phyloP scores from a whole-genome alignment of 2,113 vertebrate genomes.

The Carassius auratus region DNA sequence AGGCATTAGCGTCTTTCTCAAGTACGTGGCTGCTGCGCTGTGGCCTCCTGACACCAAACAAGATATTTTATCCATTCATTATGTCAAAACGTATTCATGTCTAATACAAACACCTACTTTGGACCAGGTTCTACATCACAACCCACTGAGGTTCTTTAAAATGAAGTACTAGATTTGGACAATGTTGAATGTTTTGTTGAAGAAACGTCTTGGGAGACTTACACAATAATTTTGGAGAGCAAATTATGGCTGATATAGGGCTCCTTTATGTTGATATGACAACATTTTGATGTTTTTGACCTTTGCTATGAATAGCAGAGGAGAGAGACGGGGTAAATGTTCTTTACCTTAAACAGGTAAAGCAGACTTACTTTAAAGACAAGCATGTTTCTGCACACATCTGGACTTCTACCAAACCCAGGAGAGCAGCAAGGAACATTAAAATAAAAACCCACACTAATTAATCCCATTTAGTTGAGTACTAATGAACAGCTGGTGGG shows the following conservation, averaged over 20 bases:
- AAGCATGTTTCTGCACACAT: slow-evolving; percentile 49
- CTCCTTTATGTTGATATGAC: background rate
- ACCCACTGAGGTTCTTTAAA: slow-evolving; percentile 4
- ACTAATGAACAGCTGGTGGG: slow-evolving; percentile 66
- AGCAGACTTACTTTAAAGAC: slow-evolving; percentile 55
- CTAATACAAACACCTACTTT: slow-evolving; percentile 32
- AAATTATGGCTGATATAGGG: background rate
- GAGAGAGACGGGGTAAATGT: background rate
- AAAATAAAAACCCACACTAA: slow-evolving; percentile 55
- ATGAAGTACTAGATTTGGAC: slow-evolving; percentile 1
- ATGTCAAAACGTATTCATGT: slow-evolving; percentile 43
- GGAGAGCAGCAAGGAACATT: slow-evolving; percentile 37
- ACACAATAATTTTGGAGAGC: background rate
- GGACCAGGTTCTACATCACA: background rate
- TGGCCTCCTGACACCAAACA: slow-evolving; percentile 9
- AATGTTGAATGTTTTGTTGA: background rate
- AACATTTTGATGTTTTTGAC: background rate
- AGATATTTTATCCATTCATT: background rate
- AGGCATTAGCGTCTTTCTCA: background rate
- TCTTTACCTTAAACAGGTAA: slow-evolving; percentile 7
- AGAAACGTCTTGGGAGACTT: background rate
- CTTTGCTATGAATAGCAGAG: background rate
- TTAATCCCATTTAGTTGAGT: slow-evolving; percentile 70
- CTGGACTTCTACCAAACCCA: slow-evolving; percentile 45
- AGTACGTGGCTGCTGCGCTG: background rate